phyloP scores from a whole-genome alignment of 2,797 vertebrate species.

The Pangasius djambal region DNA sequence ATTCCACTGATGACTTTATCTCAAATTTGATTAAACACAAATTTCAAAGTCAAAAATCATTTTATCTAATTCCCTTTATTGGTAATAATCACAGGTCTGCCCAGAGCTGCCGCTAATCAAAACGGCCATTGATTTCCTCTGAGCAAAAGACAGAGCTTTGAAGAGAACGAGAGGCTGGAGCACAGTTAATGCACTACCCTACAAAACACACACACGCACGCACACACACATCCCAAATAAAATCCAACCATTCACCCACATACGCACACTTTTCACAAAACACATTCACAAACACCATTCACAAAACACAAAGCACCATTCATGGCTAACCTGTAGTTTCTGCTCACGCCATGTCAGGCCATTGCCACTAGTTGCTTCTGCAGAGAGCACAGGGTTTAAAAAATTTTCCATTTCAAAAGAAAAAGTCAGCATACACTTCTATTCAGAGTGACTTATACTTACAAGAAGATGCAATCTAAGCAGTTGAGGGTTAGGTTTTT shows the following conservation, averaged over 20 bases:
- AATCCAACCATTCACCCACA: background rate
- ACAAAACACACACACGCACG: background rate
- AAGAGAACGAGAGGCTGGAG: slow-evolving; percentile 29
- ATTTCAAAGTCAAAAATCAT: slow-evolving; percentile 82
- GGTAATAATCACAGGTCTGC: slow-evolving; percentile 76
- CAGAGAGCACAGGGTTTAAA: background rate
- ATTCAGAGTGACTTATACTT: background rate
- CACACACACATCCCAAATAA: background rate
- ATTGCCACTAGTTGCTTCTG: background rate
- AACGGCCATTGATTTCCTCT: slow-evolving; percentile 71
- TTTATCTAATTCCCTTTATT: slow-evolving; percentile 81
- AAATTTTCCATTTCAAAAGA: background rate
- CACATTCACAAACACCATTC: background rate
- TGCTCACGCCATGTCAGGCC: background rate
- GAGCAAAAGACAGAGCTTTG: slow-evolving; percentile 52
- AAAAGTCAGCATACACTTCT: background rate
- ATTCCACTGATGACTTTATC: slow-evolving; percentile 92
- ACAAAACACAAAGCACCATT: background rate
- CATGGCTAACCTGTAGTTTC: background rate
- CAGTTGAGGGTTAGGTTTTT: background rate
- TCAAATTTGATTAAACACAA: slow-evolving; percentile 89
- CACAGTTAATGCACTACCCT: slow-evolving; percentile 22
- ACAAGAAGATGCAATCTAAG: background rate
- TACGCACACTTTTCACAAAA: background rate
- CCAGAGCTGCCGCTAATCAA: slow-evolving; percentile 62